A percentile compares a stretch with the other conserved stretches of the same genome.
Evolutionary conservation across 2,113 vertebrate species (phyloP).

Genomic region (Sula dactylatra): DNA sequence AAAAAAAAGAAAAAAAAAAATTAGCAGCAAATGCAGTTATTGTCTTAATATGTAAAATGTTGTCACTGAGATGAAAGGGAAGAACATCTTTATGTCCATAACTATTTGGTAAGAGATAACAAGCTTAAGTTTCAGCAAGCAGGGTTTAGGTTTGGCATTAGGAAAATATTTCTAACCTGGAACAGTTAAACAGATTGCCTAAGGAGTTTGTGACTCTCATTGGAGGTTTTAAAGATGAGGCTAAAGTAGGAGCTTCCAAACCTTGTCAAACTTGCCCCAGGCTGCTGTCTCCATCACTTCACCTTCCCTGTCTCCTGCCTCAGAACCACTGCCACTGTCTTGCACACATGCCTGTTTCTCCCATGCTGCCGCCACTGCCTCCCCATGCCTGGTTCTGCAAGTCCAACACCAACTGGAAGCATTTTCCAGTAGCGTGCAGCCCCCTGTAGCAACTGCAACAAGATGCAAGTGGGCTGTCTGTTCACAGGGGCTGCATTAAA

Average conservation of each 20-base stretch:
- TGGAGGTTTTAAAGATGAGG: not conserved
- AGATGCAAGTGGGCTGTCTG: no score
- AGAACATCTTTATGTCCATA: not conserved
- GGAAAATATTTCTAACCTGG: not conserved
- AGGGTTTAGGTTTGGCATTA: not conserved
- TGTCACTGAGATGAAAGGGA: not conserved
- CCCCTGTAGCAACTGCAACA: not conserved
- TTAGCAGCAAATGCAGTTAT: not conserved
- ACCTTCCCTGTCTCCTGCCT: not conserved
- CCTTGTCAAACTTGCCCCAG: accelerated
- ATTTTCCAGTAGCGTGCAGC: not conserved
- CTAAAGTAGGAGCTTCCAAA: not conserved
- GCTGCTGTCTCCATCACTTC: not conserved
- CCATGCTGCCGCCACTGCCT: not conserved
- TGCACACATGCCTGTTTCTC: not conserved
- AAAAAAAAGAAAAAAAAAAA: not conserved
- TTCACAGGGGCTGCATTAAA: not conserved
- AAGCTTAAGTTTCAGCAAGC: not conserved
- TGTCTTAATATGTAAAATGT: not conserved
- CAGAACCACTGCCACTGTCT: not conserved
- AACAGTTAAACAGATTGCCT: not conserved
- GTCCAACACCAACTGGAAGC: not conserved
- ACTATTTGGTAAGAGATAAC: not conserved
- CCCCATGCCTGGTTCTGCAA: not conserved
- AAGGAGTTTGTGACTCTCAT: not conserved